Evolutionary conservation across 2,888 invertebrate genomes (phyloP), one percentile per base, ranked within the genome.

Genomic region (Scaptomyza cyrtandrae): DNA sequence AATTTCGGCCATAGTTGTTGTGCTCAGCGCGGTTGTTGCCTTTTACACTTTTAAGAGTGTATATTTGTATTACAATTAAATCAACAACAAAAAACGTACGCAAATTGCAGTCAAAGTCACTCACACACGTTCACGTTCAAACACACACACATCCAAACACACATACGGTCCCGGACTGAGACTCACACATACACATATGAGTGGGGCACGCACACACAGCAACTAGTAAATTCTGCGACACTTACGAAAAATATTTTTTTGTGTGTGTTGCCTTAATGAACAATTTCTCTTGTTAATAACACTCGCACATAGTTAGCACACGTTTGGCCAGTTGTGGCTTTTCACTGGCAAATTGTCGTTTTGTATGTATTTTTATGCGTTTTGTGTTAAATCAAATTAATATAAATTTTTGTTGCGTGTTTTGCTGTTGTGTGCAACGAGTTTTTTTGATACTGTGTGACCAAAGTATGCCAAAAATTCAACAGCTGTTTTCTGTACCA

Each of bases 171-270:
- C 19, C 35, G 35, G 10, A 52, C 48, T 53, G 14, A 50, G 19
- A 29, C 39, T 27, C 39, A 45, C 43, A 37, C 16, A 59, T 16
- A 48, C n/a, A 73, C 50, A 66, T 46, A 73, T 68, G 74, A 68
- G 63, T 73, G 74, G 65, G 65, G 77, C 80, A 72, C 80, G 71
- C 87, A 80, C 79, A 83, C 79, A 88, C 84, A 84, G 84, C 84
- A 88, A 84, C 84, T 84, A 86, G 84, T 84, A 84, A 86, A 77
- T 88, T 88, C 87, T 81, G 87, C 86, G 78, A 79, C 82, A 78
- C 86, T 82, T 82, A 87, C 67, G 86, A 82, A 85, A 79, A 81
- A 70, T 69, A 80, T 63, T 80, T 41, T 41, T 64, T 60, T 35
- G 55, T 59, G 62, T 60, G 57, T 61, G 55, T 48, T 57, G 56